Base-by-base conservation (phyloP, 2,113 vertebrate species). In the Rhea pennata region DNA sequence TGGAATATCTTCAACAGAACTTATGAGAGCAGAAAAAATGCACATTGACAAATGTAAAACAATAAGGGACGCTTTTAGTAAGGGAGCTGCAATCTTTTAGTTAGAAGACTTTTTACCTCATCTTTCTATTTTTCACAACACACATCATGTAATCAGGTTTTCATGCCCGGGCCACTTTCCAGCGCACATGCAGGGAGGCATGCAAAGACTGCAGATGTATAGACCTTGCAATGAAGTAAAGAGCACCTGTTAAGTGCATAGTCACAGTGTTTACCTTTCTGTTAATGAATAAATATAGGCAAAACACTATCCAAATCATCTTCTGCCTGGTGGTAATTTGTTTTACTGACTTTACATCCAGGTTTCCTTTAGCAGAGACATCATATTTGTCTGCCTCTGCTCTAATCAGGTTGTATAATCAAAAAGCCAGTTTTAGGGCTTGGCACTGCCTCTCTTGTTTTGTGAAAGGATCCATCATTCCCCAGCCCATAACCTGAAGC, bases 171-270 rank as follows among this genome's bases (percentile, higher is more conserved):
- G 46, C 19, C 33, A 31, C 22, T 66, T 75, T 75, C 48, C 42
- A 3, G 2, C 10, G 51, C 17, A 36, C 4, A 2, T 16, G 31
- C 15, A 24, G n/a, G 14, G 15, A 10, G 5, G 1, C 54, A 36
- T 21, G 44, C 0, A 0, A 88, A 46, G 72, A 27, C 26, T 53
- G 33, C 51, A 87, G 80, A 36, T 50, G 36, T 1, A 39, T 50
- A 81, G 44, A 42, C 27, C 24, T 5, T 26, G 36, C 15, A 81
- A 20, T 17, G 36, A 82, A 85, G 12, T 16, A 29, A 76, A 75
- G 33, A 77, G 33, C 16, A 46, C 17, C 26, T 84, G 46, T 48
- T 70, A 74, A 1, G 12, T 7, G 10, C 39, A 29, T 26, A 56
- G 50, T 44, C 59, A 44, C 54, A 69, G 19, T 14, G 26, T 53